phyloP scores from a whole-genome alignment of 2,888 invertebrate genomes.

The Norana najaformis region DNA sequence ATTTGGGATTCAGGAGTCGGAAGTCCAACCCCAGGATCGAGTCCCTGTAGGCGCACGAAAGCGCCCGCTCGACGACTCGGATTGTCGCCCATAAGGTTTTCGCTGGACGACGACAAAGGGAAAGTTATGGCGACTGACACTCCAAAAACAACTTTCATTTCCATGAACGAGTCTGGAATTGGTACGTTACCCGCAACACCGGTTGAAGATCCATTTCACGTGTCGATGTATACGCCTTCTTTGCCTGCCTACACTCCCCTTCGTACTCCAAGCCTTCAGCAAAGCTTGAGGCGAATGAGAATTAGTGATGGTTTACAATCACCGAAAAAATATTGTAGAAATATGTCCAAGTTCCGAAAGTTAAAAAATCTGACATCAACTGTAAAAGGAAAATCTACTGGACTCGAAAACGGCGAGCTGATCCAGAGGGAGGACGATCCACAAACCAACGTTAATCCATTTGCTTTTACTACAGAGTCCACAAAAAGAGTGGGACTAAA shows the following conservation, averaged over 20 bases:
- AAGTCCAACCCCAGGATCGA: conserved; percentile 36
- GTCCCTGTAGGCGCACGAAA: conserved; percentile 25
- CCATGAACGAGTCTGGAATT: conserved; percentile 30
- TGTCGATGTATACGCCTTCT: neutral
- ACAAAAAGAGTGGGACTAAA: conserved; percentile 72
- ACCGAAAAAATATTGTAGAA: conserved; percentile 33
- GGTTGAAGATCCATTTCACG: conserved; percentile 36
- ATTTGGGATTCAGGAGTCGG: conserved; percentile 40
- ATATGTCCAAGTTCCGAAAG: conserved; percentile 9
- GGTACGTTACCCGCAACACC: conserved; percentile 20
- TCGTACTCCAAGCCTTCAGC: conserved; percentile 24
- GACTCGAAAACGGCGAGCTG: neutral
- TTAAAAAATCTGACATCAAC: conserved; percentile 10
- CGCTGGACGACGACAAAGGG: neutral
- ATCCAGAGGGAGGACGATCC: conserved; percentile 32
- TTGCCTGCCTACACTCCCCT: neutral
- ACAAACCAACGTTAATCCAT: conserved; percentile 77
- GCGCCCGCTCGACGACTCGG: neutral
- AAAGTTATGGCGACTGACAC: conserved; percentile 10
- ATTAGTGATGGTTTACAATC: conserved; percentile 26
- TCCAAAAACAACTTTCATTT: neutral
- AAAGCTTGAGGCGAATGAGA: conserved; percentile 28
- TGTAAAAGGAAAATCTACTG: conserved; percentile 60
- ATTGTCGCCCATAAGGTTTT: conserved; percentile 29
- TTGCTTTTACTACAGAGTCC: conserved; percentile 61